Percentiles rank a stretch among this genome's conserved stretches.
These are phyloP conservation scores for Corydoras maculifer DNA, from an alignment of 2,113 vertebrate species.

Conservation along the genomic window DNA sequence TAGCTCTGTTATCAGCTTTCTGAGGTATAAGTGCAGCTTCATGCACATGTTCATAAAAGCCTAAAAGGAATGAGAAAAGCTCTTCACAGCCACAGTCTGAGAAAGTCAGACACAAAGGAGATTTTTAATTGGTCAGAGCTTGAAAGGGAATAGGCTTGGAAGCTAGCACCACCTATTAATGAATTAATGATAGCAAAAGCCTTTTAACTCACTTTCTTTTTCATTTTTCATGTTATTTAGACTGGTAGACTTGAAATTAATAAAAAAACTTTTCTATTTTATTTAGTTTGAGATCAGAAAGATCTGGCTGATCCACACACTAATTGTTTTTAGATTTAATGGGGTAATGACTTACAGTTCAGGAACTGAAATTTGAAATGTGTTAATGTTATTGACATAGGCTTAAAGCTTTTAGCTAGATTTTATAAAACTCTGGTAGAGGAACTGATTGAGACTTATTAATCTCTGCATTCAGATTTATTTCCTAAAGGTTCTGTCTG, in stretches of 20 bases:
- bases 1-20: constrained; percentile 12
- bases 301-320: constrained; percentile 26
- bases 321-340: constrained; percentile 10
- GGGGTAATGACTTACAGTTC: no score
- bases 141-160: constrained; percentile 52
- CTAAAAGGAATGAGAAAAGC: not conserved
- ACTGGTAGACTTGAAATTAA: no score
- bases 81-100: constrained; percentile 25
- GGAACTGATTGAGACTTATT: no score
- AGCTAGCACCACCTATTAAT: constrained; percentile 49
- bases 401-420: no score
- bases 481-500: no score
- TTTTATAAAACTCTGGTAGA: no score
- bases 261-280: constrained; percentile 23
- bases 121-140: constrained; percentile 52
- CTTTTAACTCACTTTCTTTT: constrained; percentile 10
- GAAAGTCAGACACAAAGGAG: constrained; percentile 23
- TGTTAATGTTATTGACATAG: no score
- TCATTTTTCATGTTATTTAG: constrained; percentile 25
- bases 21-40: constrained; percentile 21
- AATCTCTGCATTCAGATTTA: no score
- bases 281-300: constrained; percentile 38
- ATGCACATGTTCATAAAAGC: constrained; percentile 8
- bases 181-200: constrained; percentile 57
- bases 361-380: no score